Percentiles rank a stretch among this genome's conserved stretches.
These are phyloP conservation scores for Salmo trutta DNA, from an alignment of 2,797 vertebrate species.

Conservation along the genomic window DNA sequence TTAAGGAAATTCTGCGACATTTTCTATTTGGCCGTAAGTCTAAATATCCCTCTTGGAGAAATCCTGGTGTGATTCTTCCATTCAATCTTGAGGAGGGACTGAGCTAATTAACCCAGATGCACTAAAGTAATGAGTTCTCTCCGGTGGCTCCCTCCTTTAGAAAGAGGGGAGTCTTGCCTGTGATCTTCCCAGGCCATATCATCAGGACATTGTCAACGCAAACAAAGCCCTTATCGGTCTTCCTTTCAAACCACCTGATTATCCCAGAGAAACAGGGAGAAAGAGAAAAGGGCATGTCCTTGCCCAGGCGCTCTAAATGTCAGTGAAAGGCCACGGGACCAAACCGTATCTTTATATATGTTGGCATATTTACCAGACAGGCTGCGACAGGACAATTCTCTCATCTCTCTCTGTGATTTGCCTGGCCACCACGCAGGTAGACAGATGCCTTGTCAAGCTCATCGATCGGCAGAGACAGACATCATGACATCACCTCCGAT, in stretches of 20 bases:
- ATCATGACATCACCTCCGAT: background rate
- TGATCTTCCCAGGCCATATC: constrained; percentile 67
- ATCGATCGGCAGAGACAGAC: background rate
- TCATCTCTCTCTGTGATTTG: constrained; percentile 3
- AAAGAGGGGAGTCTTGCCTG: constrained; percentile 61
- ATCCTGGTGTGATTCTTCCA: constrained; percentile 41
- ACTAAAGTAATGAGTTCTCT: constrained; percentile 74
- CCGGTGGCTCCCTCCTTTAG: constrained; percentile 76
- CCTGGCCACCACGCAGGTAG: constrained; percentile 17
- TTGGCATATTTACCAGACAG: constrained; percentile 62
- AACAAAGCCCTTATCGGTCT: constrained; percentile 83
- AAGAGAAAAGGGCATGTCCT: constrained; percentile 81
- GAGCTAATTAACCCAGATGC: constrained; percentile 77
- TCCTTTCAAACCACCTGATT: constrained; percentile 84
- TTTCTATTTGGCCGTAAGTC: background rate
- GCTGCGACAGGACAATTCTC: constrained; percentile 21
- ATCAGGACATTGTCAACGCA: constrained; percentile 79
- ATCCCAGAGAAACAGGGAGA: constrained; percentile 78
- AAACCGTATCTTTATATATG: constrained; percentile 65
- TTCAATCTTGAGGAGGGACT: constrained; percentile 26
- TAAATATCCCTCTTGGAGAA: constrained; percentile 15
- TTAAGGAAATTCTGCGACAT: background rate
- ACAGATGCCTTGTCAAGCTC: constrained; percentile 12
- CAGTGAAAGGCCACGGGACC: constrained; percentile 76
- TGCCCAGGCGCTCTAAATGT: constrained; percentile 79